Evolutionary conservation across 2,888 invertebrate species (phyloP), one percentile per base, ranked within the genome.

Genomic region (Epinotia bilunana): DNA sequence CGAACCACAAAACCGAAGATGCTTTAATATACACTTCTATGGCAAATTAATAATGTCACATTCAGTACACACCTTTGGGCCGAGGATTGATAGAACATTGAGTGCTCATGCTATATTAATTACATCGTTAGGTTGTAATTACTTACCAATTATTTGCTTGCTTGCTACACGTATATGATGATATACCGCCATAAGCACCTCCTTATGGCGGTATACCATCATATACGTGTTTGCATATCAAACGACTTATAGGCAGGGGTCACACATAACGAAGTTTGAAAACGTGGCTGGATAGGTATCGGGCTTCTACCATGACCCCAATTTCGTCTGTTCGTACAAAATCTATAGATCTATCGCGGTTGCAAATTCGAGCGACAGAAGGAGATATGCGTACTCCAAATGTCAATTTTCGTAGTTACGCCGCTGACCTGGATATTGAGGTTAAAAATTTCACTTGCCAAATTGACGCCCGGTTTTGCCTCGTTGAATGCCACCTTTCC

Each of bases 221-320:
- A 68, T 74, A 76, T 78, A 78, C 43, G 80, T 83, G 83, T 84
- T 83, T 83, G 83, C 83, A 84, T 85, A 84, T 85, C 86, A 82
- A 86, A 82, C 78, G 82, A 80, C 77, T 78, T 79, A 73, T 68
- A 77, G 77, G 61, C 16, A 43, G 18, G 53, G 28, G 13, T 53
- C 18, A 13, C 71, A 53, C 53, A 1, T 1, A 65, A 33, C 39
- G 28, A 4, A n/a, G 7, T 43, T 12, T 12, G 0, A 16, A 72
- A 72, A 63, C 63, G 39, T 23, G 0, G 6, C n/a, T 7, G 3
- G 12, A 28, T 33, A 39, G 1, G 12, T 18, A 18, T 6, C n/a
- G 53, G 1, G 7, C 53, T n/a, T n/a, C 39, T 39, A 39, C 39
- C 39, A 39, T 39, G 39, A 7, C 2, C 39, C 39, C 39, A n/a